These are phyloP conservation scores for Porites evermanni DNA, from an alignment of 92 coral and sea anemone genomes.

Conservation along the genomic window DNA sequence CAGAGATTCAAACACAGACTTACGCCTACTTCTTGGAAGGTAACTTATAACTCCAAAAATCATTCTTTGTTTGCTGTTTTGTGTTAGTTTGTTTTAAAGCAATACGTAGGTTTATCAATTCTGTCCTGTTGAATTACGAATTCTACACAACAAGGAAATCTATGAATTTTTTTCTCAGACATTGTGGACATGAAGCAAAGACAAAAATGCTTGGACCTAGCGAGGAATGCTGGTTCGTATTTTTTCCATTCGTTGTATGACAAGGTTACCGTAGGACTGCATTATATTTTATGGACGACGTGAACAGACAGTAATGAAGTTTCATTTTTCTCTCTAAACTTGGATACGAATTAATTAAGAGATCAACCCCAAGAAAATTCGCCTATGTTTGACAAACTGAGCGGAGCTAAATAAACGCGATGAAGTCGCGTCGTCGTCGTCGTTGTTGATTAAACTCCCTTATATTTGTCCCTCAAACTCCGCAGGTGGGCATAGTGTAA, in stretches of 20 bases:
- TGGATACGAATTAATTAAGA: too few species aligned
- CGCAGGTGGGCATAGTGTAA: too few species aligned
- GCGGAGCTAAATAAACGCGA: too few species aligned
- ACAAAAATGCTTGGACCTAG: slow-evolving; percentile 90
- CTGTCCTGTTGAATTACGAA: not conserved
- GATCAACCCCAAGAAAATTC: too few species aligned
- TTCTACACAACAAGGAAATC: not conserved
- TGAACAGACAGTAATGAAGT: too few species aligned
- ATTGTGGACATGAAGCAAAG: slow-evolving; percentile 84
- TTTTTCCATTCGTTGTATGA: not conserved
- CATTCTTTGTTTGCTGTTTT: not conserved
- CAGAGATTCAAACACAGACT: slow-evolving; percentile 83
- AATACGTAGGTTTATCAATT: too few species aligned
- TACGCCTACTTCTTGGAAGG: slow-evolving; percentile 97
- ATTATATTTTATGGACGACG: not conserved
- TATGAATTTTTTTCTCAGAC: slow-evolving; percentile 43
- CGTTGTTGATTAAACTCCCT: too few species aligned
- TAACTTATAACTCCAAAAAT: slow-evolving; percentile 7
- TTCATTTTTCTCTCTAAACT: too few species aligned
- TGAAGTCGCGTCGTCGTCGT: too few species aligned
- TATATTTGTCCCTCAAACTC: too few species aligned
- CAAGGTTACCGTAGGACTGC: not conserved
- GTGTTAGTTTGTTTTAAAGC: too few species aligned
- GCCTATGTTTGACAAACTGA: too few species aligned
- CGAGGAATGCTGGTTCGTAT: slow-evolving; percentile 80